Percentiles rank a stretch among this genome's conserved stretches.
Conservation (phyloP, 2,113 vertebrate genomes). For the Cardinalis cardinalis region DNA sequence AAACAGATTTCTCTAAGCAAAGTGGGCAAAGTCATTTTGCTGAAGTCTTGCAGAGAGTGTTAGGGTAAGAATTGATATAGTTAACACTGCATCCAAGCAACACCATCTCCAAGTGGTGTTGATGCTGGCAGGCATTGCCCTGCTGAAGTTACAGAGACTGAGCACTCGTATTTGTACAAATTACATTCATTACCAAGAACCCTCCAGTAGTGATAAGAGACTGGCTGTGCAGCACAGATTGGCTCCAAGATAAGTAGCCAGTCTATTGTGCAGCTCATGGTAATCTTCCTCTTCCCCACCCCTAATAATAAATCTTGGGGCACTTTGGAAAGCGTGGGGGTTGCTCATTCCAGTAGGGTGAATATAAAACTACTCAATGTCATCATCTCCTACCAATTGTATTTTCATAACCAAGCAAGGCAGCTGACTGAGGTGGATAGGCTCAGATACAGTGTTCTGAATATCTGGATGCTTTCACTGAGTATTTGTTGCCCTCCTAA, state of each 20-base stretch:
- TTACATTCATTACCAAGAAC: conserved; percentile 48
- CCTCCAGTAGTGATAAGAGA: conserved; percentile 54
- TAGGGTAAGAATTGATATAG: conserved; percentile 28
- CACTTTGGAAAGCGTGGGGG: conserved; percentile 31
- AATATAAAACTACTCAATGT: background rate
- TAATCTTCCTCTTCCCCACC: conserved; percentile 27
- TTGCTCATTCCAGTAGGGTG: conserved; percentile 19
- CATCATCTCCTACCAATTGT: background rate
- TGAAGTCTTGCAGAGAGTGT: conserved; percentile 33
- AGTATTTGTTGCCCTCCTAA: background rate
- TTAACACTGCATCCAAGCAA: conserved; percentile 34
- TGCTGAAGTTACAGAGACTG: conserved; percentile 39
- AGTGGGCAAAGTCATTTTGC: conserved; percentile 24
- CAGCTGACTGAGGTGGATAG: background rate
- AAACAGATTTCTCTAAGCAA: conserved; percentile 50
- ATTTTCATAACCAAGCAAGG: background rate
- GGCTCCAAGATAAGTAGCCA: conserved; percentile 52
- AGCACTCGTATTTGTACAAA: conserved; percentile 38
- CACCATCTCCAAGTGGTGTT: conserved; percentile 47
- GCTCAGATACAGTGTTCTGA: background rate
- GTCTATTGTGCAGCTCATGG: conserved; percentile 16
- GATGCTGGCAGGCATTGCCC: conserved; percentile 26
- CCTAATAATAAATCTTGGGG: conserved; percentile 55
- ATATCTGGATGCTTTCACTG: background rate
- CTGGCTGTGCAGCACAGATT: conserved; percentile 25